Conservation (phyloP, 2,888 invertebrate genomes). For the Cacoxenus indagator region DNA sequence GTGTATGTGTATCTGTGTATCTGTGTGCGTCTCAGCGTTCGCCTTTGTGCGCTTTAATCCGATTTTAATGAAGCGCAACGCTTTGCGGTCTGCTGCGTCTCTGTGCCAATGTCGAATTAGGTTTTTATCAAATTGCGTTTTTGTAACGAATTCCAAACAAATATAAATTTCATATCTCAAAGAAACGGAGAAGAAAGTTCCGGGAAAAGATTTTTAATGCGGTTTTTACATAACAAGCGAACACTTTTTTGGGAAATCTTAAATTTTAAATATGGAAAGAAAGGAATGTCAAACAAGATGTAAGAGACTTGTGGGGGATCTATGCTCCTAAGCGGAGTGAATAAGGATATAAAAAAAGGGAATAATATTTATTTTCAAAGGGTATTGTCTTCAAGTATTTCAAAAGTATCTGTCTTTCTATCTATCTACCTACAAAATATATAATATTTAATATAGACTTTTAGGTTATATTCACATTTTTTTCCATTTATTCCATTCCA, state of each 20-base stretch:
- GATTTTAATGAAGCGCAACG: conserved; percentile 70
- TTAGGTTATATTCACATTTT: too few relatives aligned
- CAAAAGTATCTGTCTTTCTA: too few relatives aligned
- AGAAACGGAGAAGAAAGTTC: not conserved
- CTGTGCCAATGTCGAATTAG: conserved; percentile 30
- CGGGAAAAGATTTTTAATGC: not conserved
- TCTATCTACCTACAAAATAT: too few relatives aligned
- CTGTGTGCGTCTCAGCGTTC: conserved; percentile 22
- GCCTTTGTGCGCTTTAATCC: conserved; percentile 59
- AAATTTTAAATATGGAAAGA: not conserved
- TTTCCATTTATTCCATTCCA: too few relatives aligned
- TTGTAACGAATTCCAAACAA: conserved; percentile 20
- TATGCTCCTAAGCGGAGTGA: too few relatives aligned
- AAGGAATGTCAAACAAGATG: not conserved
- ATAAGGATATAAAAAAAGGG: too few relatives aligned
- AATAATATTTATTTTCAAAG: too few relatives aligned
- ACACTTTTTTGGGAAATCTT: not conserved
- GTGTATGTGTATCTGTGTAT: conserved; percentile 12
- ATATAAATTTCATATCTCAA: not conserved
- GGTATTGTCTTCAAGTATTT: too few relatives aligned
- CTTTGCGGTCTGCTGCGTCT: conserved; percentile 63
- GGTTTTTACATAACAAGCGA: not conserved
- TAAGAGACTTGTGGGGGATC: too few relatives aligned
- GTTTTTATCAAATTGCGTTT: conserved; percentile 20
- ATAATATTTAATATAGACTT: too few relatives aligned